These are phyloP conservation scores for Bombus superbus DNA, from an alignment of 1,140 invertebrate species.

Conservation along the genomic window DNA sequence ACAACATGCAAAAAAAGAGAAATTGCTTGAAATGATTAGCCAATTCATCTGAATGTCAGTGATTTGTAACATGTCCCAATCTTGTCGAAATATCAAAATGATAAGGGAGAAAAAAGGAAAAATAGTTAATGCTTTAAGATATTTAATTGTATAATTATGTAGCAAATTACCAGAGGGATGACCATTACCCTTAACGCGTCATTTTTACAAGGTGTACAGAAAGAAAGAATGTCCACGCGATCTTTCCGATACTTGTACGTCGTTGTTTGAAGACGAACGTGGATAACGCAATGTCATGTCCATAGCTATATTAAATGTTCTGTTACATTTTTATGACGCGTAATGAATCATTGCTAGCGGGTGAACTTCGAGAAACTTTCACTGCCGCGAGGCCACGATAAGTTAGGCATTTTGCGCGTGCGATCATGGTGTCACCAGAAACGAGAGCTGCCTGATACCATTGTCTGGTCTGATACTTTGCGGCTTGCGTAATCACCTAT, in stretches of 20 bases:
- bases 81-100: no score
- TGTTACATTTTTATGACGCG: not conserved
- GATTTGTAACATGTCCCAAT: no score
- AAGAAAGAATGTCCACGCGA: not conserved
- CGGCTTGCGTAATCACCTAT: slow-evolving; percentile 66
- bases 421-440: slow-evolving; percentile 71
- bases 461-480: slow-evolving; percentile 75
- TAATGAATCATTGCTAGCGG: slow-evolving; percentile 57
- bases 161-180: not conserved
- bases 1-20: no score
- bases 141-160: not conserved
- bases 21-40: no score
- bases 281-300: not conserved
- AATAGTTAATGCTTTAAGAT: not conserved
- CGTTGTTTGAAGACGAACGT: not conserved
- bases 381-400: slow-evolving; percentile 71
- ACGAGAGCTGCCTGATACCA: slow-evolving; percentile 67
- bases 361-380: slow-evolving; percentile 81
- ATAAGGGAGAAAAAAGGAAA: not conserved
- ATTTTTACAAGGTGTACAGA: not conserved
- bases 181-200: not conserved
- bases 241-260: no score
- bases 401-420: slow-evolving; percentile 79
- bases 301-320: no score
- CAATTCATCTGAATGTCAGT: no score